Evolutionary conservation across 2,113 vertebrate genomes (phyloP).

Genomic region (Mus spicilegus): DNA sequence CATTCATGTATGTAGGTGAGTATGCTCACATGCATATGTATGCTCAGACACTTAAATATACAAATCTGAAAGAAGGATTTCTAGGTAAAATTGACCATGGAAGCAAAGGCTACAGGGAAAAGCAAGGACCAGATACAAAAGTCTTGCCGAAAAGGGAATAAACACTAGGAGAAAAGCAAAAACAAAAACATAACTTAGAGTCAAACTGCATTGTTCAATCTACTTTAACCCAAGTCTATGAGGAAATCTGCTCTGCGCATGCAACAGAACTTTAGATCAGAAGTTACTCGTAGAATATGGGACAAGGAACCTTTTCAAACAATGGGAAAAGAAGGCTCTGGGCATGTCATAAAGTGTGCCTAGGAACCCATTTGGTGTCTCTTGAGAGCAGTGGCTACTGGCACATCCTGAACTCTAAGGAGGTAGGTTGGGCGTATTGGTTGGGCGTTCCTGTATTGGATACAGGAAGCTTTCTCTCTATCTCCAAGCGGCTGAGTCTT

Average conservation of each 20-base stretch:
- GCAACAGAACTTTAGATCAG: not conserved
- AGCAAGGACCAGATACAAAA: not conserved
- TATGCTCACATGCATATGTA: not conserved
- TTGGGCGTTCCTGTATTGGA: no score
- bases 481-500: not conserved
- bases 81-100: not conserved
- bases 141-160: not conserved
- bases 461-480: not conserved
- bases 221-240: not conserved
- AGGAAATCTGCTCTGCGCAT: not conserved
- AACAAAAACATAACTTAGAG: not conserved
- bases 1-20: not conserved
- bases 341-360: not conserved
- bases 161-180: not conserved
- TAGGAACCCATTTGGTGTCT: not conserved
- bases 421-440: not conserved
- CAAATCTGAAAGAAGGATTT: not conserved
- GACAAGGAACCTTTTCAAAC: constrained; percentile 21
- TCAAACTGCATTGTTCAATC: not conserved
- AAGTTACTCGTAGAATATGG: not conserved
- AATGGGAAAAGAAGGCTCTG: constrained; percentile 14
- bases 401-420: not conserved
- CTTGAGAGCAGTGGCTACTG: constrained; percentile 31
- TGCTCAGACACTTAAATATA: not conserved
- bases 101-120: not conserved